Evolutionary conservation across 2,888 invertebrate genomes (phyloP).

Genomic region (Abrostola tripartita): DNA sequence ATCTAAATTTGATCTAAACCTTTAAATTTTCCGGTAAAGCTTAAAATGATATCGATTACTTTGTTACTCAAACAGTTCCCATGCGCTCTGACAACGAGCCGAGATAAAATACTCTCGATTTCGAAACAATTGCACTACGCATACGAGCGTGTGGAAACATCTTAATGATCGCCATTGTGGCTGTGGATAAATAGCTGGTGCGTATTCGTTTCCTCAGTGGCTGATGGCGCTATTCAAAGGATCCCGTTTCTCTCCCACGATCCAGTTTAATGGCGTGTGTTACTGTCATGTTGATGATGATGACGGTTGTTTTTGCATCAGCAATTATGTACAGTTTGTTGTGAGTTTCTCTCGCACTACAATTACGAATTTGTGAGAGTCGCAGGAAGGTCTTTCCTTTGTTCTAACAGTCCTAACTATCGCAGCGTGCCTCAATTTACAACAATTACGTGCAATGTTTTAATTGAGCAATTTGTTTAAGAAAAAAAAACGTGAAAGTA

Average conservation of each 20-base stretch:
- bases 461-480: conserved; percentile 71
- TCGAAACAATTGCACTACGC: conserved; percentile 83
- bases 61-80: conserved; percentile 59
- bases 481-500: conserved; percentile 65
- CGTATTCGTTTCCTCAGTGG: conserved; percentile 79
- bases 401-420: conserved; percentile 76
- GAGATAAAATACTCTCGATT: conserved; percentile 79
- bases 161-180: conserved; percentile 80
- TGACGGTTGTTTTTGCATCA: conserved; percentile 84
- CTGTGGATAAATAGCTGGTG: conserved; percentile 71
- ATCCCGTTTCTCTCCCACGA: conserved; percentile 87
- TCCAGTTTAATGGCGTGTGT: conserved; percentile 83
- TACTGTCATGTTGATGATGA: conserved; percentile 82
- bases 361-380: conserved; percentile 85
- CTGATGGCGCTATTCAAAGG: conserved; percentile 76
- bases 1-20: conserved; percentile 17
- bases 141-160: conserved; percentile 81
- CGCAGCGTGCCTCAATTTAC: conserved; percentile 66
- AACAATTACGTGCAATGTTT: conserved; percentile 72
- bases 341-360: conserved; percentile 81
- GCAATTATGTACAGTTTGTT: conserved; percentile 85
- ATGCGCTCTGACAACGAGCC: conserved; percentile 49
- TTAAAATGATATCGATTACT: conserved; percentile 46
- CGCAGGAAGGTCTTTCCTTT: conserved; percentile 77
- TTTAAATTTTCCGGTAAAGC: conserved; percentile 45